Evolutionary conservation across 2,888 invertebrate genomes (phyloP).

Genomic region (Cryptus viduatorius): DNA sequence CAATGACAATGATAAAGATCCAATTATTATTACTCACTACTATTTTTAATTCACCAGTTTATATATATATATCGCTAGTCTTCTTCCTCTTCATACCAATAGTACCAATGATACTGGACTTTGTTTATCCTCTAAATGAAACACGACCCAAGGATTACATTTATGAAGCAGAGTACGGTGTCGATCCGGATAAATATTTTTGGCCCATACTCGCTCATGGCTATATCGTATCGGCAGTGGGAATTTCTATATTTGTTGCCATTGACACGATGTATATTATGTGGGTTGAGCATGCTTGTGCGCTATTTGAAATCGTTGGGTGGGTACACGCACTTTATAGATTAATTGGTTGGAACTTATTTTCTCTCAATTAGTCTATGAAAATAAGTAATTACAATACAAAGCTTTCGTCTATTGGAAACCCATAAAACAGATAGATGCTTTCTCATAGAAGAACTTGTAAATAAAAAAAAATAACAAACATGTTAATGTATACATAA

Average conservation of each 20-base stretch:
- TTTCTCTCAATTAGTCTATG: too few relatives aligned
- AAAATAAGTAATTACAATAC: too few relatives aligned
- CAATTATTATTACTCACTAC: too few relatives aligned
- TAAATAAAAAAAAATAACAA: too few relatives aligned
- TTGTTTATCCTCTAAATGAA: neutral
- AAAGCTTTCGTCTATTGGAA: too few relatives aligned
- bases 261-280: neutral
- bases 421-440: too few relatives aligned
- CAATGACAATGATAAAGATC: too few relatives aligned
- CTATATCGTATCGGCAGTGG: neutral
- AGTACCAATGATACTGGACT: slow-evolving; percentile 34
- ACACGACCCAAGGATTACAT: slow-evolving; percentile 7
- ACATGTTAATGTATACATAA: too few relatives aligned
- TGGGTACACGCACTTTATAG: neutral
- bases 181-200: slow-evolving; percentile 26
- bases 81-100: slow-evolving; percentile 21
- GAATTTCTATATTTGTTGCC: neutral
- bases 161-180: slow-evolving; percentile 42
- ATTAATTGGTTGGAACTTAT: too few relatives aligned
- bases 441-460: too few relatives aligned
- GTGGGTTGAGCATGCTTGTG: neutral
- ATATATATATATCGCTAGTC: neutral
- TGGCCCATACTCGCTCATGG: slow-evolving; percentile 34
- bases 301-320: neutral
- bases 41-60: neutral